Percentiles rank a stretch among this genome's conserved stretches.
Evolutionary conservation across 2,797 vertebrate genomes (phyloP).

Genomic region (Adelosebastes latens): DNA sequence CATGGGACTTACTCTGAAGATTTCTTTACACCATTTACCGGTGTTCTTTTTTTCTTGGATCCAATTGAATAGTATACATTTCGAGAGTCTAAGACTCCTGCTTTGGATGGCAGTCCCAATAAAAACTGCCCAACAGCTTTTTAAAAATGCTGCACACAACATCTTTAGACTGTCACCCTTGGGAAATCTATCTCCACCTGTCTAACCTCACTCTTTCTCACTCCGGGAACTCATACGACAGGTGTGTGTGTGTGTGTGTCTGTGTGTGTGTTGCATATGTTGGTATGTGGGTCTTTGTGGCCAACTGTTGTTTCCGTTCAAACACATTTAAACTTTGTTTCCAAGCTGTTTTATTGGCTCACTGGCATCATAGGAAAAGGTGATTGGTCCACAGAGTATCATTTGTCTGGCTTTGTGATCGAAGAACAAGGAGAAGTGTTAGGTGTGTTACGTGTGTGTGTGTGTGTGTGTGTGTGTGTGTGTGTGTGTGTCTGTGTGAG

Average conservation of each 20-base stretch:
- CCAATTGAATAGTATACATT: neutral
- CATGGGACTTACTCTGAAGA: too few species aligned
- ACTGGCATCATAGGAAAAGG: neutral
- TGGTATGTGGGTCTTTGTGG: neutral
- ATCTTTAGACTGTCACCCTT: neutral
- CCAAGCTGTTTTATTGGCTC: constrained; percentile 31
- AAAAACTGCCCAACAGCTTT: neutral
- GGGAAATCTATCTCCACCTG: neutral
- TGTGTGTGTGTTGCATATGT: neutral
- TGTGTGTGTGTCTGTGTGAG: neutral
- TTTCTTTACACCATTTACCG: too few species aligned
- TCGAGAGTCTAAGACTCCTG: neutral
- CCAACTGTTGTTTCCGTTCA: constrained; percentile 25
- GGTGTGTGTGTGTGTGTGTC: neutral
- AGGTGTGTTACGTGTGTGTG: neutral
- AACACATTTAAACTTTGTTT: constrained; percentile 29
- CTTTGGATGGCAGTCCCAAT: neutral
- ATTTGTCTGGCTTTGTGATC: constrained; percentile 20
- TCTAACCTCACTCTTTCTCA: neutral
- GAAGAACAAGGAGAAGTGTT: neutral
- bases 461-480: neutral
- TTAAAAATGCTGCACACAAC: neutral
- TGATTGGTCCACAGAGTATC: constrained; percentile 30
- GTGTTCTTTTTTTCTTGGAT: neutral
- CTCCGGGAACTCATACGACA: neutral